phyloP scores from a whole-genome alignment of 2,888 invertebrate species.

The Podabrus alpinus region DNA sequence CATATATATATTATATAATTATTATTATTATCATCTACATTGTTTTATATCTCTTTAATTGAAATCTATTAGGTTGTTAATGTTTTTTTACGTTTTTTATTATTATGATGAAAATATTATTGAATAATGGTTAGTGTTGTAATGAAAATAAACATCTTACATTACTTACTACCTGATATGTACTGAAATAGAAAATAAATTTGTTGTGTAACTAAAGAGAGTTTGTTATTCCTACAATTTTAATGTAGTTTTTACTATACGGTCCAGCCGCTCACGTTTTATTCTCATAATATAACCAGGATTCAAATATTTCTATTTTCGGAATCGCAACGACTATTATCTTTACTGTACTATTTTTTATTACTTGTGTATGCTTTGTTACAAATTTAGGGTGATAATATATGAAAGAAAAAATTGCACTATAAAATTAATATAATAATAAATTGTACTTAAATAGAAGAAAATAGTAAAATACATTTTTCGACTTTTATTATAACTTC shows the following conservation, averaged over 20 bases:
- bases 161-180: slow-evolving; percentile 35
- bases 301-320: too few relatives aligned
- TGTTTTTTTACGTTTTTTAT: slow-evolving; percentile 34
- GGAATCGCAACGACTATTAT: too few relatives aligned
- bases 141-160: slow-evolving; percentile 26
- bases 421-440: too few relatives aligned
- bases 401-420: too few relatives aligned
- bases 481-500: background rate
- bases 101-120: slow-evolving; percentile 33
- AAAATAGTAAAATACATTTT: background rate
- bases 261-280: too few relatives aligned
- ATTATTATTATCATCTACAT: background rate
- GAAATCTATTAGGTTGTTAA: slow-evolving; percentile 34
- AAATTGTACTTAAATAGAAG: background rate
- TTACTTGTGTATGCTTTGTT: too few relatives aligned
- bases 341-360: too few relatives aligned
- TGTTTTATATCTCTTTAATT: slow-evolving; percentile 31
- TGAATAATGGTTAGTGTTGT: slow-evolving; percentile 35
- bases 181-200: slow-evolving; percentile 36
- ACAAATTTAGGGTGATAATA: too few relatives aligned
- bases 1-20: background rate
- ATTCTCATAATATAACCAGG: too few relatives aligned
- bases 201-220: slow-evolving; percentile 18
- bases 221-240: background rate
- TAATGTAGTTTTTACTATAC: too few relatives aligned